Evolutionary conservation across 37 sponge, comb jelly and placozoan genomes (phyloP).

Genomic region (Bolinopsis microptera): DNA sequence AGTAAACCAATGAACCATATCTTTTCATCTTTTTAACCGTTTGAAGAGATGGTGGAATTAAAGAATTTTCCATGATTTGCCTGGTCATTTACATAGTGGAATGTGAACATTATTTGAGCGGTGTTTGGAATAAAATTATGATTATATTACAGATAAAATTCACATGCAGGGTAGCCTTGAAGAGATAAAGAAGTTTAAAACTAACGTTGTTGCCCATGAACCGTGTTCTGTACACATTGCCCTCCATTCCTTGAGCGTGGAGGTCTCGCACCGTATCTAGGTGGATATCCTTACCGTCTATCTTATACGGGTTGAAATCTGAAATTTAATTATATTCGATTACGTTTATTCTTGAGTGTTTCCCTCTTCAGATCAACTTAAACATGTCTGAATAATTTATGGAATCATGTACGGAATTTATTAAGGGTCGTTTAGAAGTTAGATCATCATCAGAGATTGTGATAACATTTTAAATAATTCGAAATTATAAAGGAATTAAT

Average conservation of each 20-base stretch:
- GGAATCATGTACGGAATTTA: too few species aligned
- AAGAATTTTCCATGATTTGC: background rate
- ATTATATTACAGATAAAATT: background rate
- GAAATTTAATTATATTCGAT: background rate
- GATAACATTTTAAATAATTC: too few species aligned
- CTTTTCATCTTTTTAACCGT: too few species aligned
- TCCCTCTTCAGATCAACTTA: too few species aligned
- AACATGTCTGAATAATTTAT: too few species aligned
- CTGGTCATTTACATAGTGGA: background rate
- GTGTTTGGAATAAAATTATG: background rate
- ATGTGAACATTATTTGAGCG: background rate
- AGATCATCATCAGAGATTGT: background rate
- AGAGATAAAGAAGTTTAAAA: background rate
- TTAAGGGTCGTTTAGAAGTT: background rate
- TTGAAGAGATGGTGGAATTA: background rate
- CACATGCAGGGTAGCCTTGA: background rate
- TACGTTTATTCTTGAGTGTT: too few species aligned
- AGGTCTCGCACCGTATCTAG: background rate
- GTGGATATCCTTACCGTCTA: background rate
- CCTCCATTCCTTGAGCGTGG: slow-evolving; percentile 35
- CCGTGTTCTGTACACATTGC: background rate
- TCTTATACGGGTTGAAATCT: slow-evolving; percentile 13
- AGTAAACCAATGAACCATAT: too few species aligned
- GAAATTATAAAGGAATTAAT: too few species aligned
- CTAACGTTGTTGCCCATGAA: background rate